Percentiles rank a stretch among this genome's conserved stretches.
Conservation (phyloP, 2,888 invertebrate species). For the Stegana nigrithorax region DNA sequence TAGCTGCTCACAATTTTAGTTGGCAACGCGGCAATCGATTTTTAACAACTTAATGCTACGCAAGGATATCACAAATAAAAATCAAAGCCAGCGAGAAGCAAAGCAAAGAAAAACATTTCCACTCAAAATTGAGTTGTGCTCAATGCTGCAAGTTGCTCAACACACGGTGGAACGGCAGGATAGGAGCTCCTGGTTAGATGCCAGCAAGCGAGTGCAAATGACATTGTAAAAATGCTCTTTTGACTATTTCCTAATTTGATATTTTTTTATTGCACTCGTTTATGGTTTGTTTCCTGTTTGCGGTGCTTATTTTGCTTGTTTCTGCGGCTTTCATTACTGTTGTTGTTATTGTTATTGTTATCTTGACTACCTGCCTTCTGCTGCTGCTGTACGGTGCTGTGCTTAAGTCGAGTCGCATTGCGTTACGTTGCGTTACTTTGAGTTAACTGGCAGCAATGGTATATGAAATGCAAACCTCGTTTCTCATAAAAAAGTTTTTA, state of each 20-base stretch:
- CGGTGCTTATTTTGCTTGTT: neutral
- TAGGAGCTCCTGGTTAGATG: too few relatives aligned
- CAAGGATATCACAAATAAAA: too few relatives aligned
- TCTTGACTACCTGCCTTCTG: neutral
- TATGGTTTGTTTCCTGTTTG: conserved; percentile 55
- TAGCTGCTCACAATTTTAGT: too few relatives aligned
- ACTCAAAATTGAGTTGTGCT: conserved; percentile 14
- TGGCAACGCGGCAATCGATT: conserved; percentile 38
- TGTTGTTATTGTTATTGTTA: too few relatives aligned
- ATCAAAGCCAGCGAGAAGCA: too few relatives aligned
- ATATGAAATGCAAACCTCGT: conserved; percentile 15
- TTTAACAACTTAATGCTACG: conserved; percentile 38
- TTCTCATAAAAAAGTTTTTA: too few relatives aligned
- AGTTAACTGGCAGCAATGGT: neutral
- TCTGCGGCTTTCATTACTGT: neutral
- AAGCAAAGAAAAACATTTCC: too few relatives aligned
- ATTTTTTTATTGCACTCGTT: conserved; percentile 57
- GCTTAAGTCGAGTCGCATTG: neutral
- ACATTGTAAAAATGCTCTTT: conserved; percentile 34
- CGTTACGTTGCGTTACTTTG: neutral
- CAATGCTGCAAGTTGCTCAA: too few relatives aligned
- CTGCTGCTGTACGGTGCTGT: neutral
- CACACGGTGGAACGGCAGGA: too few relatives aligned
- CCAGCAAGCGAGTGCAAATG: too few relatives aligned
- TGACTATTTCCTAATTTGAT: conserved; percentile 53